Evolutionary conservation across 2,797 vertebrate species (phyloP), one percentile per base, ranked within the genome.

Genomic region (Melanotaenia parkinsoni): DNA sequence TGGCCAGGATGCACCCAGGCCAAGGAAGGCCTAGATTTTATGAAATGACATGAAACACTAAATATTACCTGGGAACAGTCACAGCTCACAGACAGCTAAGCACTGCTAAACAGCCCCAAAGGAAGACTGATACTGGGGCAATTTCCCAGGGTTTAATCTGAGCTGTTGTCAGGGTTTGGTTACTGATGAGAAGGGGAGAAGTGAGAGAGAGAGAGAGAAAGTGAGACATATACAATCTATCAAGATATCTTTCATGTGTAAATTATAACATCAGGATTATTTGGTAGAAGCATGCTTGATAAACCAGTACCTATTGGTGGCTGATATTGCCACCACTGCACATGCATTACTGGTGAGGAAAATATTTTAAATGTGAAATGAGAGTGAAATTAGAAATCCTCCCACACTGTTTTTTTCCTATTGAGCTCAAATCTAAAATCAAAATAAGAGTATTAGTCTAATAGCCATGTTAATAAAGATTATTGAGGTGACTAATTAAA

Each of bases 141-240:
- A 76, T 87, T 90, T 88, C 80, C 84, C 75, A 79, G 59, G 72
- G 66, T 89, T 88, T 84, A 89, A 87, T 75, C 84, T 79, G 81
- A 83, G 80, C 69, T 61, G 80, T 83, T 79, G 76, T 75, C 54
- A 37, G 56, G 61, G n/a, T 79, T 86, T 84, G 83, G 77, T 84
- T 85, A 75, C 71, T 84, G 77, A 86, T 76, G 70, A 86, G 72
- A 22, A 67, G n/a, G 1, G 43, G 79, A 32, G 30, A 35, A 69
- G 26, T 58, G 76, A 70, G 32, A 72, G 58, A 62, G 24, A 58
- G 38, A 43, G n/a, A 30, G 38, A 43, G n/a, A 33, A 33, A 51
- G 13, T 4, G 3, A 74, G 58, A 65, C 4, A 62, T 40, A 70
- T 62, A 20, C 63, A 70, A 76, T n/a, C n/a, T 22, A 51, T 51